Conservation (phyloP, 2,888 invertebrate genomes). For the Andrena flavipes region DNA sequence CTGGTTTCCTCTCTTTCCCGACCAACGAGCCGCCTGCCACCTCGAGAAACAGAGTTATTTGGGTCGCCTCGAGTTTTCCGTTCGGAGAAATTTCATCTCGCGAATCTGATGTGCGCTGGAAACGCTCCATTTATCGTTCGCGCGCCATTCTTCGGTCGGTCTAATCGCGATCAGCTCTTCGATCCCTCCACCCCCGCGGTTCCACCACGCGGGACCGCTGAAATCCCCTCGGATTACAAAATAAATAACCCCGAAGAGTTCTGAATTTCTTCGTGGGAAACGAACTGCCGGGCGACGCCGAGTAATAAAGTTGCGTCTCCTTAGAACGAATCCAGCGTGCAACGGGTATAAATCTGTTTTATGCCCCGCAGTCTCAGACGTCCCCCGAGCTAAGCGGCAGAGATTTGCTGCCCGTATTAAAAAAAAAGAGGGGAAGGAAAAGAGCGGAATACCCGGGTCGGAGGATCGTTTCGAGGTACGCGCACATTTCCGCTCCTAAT, state of each 20-base stretch:
- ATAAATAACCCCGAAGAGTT: not conserved
- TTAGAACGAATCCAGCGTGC: conserved; percentile 48
- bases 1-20: conserved; percentile 28
- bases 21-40: not conserved
- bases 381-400: not conserved
- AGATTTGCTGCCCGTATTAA: not conserved
- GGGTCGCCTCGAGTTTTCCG: conserved; percentile 42
- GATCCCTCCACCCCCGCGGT: no score
- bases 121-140: not conserved
- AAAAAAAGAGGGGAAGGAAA: not conserved
- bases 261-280: conserved; percentile 58
- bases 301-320: conserved; percentile 48
- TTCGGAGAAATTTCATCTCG: conserved; percentile 34
- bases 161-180: not conserved
- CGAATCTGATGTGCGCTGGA: conserved; percentile 1
- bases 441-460: not conserved
- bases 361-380: conserved; percentile 24
- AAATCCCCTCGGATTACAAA: not conserved
- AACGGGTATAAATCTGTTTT: conserved; percentile 55
- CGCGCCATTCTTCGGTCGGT: not conserved
- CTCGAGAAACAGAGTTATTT: conserved; percentile 35
- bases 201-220: not conserved
- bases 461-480: conserved; percentile 1
- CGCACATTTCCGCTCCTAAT: conserved; percentile 30
- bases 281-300: conserved; percentile 1